A percentile compares a stretch with the other conserved stretches of the same genome.
phyloP scores from a whole-genome alignment of 2,888 invertebrate species.

The Eristalinus aeneus region DNA sequence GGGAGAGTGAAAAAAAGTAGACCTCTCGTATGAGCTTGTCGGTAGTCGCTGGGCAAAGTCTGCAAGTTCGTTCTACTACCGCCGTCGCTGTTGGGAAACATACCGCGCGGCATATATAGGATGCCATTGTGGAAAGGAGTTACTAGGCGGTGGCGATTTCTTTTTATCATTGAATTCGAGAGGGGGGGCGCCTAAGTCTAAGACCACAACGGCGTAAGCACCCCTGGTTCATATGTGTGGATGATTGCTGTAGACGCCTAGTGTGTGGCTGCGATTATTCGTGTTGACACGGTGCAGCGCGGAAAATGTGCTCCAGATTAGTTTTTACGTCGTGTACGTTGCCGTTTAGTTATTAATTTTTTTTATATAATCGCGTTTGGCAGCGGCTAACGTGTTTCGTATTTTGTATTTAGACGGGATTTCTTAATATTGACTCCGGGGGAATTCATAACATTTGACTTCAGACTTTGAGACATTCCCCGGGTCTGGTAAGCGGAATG shows the following conservation, averaged over 20 bases:
- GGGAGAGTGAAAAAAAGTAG: slow-evolving; percentile 23
- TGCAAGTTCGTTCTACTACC: neutral
- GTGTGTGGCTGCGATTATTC: slow-evolving; percentile 52
- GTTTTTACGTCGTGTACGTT: slow-evolving; percentile 31
- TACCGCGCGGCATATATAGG: slow-evolving; percentile 12
- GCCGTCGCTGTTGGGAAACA: slow-evolving; percentile 28
- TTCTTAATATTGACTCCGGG: slow-evolving; percentile 38
- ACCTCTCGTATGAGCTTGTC: slow-evolving; percentile 10
- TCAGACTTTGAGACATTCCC: no score
- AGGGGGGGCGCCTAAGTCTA: slow-evolving; percentile 2
- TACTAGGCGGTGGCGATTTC: slow-evolving; percentile 52
- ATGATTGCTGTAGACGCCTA: slow-evolving; percentile 27
- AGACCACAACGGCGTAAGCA: neutral
- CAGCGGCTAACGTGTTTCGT: slow-evolving; percentile 27
- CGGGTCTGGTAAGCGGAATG: neutral
- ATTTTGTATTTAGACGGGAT: slow-evolving; percentile 15
- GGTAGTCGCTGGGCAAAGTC: slow-evolving; percentile 37
- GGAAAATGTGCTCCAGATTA: slow-evolving; percentile 50
- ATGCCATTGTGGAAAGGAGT: slow-evolving; percentile 36
- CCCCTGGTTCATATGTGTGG: neutral
- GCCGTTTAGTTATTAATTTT: slow-evolving; percentile 34
- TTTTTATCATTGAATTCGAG: slow-evolving; percentile 22
- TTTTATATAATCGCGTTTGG: slow-evolving; percentile 34
- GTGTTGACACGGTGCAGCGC: slow-evolving; percentile 50
- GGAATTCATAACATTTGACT: neutral